phyloP scores from a whole-genome alignment of 2,113 vertebrate genomes.

The Girardinichthys multiradiatus region DNA sequence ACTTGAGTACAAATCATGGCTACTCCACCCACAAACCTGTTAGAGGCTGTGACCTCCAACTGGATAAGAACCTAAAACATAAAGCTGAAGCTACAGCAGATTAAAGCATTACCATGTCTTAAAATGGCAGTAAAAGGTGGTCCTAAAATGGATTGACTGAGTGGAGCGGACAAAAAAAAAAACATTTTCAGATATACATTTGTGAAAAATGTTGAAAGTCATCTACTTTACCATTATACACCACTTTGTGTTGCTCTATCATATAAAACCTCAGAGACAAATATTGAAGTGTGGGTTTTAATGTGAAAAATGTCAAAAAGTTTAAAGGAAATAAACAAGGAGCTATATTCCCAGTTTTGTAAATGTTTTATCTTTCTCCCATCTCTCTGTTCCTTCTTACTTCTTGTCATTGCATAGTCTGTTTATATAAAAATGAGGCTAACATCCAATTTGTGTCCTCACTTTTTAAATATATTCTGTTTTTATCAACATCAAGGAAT shows the following conservation, averaged over 20 bases:
- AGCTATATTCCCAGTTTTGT: neutral
- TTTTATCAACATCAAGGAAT: conserved; percentile 37
- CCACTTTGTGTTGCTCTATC: no score
- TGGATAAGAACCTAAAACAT: no score
- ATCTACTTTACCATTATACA: neutral
- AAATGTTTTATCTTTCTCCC: neutral
- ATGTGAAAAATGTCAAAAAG: neutral
- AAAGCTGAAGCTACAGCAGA: no score
- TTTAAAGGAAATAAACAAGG: neutral
- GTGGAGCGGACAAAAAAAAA: neutral
- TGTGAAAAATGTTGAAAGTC: neutral
- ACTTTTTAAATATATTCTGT: neutral
- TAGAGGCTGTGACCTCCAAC: no score
- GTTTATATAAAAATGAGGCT: conserved; percentile 5
- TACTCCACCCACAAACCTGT: no score
- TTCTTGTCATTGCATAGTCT: neutral
- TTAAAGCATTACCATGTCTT: no score
- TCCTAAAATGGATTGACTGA: neutral
- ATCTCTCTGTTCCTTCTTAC: neutral
- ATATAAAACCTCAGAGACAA: neutral
- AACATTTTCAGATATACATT: neutral
- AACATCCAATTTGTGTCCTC: neutral
- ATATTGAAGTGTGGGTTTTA: neutral
- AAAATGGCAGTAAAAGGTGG: neutral
- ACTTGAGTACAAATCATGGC: no score